Evolutionary conservation across 2,888 invertebrate species (phyloP).

Genomic region (Lumbricus terrestris): DNA sequence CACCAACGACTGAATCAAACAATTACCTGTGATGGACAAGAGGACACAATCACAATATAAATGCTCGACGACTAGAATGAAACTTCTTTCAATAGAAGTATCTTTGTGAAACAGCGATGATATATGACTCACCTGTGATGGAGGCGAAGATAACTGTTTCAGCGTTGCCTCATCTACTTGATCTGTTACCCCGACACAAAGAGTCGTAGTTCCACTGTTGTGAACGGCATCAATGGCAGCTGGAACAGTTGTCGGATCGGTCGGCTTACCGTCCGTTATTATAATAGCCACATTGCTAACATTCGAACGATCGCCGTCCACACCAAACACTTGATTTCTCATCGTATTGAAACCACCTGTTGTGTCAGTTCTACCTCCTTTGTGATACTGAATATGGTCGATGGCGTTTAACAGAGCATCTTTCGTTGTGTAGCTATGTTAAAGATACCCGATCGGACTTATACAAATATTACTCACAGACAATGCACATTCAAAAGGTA

Average conservation of each 20-base stretch:
- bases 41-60: too few species aligned
- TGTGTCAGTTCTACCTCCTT: neutral
- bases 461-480: too few species aligned
- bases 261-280: conserved; percentile 9
- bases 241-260: neutral
- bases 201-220: neutral
- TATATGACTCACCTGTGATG: neutral
- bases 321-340: neutral
- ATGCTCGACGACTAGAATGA: too few species aligned
- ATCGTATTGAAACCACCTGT: neutral
- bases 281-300: conserved; percentile 9
- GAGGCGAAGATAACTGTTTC: neutral
- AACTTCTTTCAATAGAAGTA: too few species aligned
- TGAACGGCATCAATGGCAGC: conserved; percentile 4
- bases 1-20: too few species aligned
- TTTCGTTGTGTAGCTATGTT: neutral
- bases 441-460: neutral
- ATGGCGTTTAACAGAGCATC: neutral
- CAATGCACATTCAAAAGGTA: neutral
- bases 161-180: neutral
- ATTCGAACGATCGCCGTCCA: neutral
- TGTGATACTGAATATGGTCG: neutral
- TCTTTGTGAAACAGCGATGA: too few species aligned
- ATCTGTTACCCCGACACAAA: neutral
- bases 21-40: too few species aligned